Evolutionary conservation across 2,113 vertebrate species (phyloP).

Genomic region (Chamaetylas fuelleborni): DNA sequence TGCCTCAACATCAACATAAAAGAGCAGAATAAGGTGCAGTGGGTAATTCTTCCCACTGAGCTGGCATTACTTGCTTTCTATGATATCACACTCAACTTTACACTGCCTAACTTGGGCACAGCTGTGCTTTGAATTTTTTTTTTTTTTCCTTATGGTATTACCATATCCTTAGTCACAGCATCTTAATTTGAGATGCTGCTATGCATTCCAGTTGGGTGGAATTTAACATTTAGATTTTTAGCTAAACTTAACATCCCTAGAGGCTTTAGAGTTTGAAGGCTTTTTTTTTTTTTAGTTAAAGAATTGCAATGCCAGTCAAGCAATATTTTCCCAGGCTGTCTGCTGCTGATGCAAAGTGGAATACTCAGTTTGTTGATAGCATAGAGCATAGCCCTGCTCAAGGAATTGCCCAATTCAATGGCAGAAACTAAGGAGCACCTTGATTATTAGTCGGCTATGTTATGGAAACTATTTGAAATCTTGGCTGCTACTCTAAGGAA

Average conservation of each 20-base stretch:
- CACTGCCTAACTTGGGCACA: background rate
- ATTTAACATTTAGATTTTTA: background rate
- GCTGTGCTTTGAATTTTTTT: background rate
- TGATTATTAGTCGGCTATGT: background rate
- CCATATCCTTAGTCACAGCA: background rate
- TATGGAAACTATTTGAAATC: background rate
- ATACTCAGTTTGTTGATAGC: background rate
- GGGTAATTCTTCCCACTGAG: background rate
- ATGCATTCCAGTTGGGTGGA: background rate
- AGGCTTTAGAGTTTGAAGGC: background rate
- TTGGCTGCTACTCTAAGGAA: background rate
- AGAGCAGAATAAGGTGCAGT: background rate
- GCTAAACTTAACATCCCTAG: background rate
- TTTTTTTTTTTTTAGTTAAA: background rate
- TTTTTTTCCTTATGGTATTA: background rate
- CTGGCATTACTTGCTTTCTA: background rate
- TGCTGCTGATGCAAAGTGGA: background rate
- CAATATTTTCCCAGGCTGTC: slow-evolving; percentile 27
- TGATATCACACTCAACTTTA: background rate
- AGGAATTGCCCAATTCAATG: background rate
- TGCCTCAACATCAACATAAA: background rate
- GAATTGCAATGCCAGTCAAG: background rate
- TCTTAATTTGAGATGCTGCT: background rate
- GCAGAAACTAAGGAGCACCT: background rate
- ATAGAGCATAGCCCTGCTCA: background rate